Evolutionary conservation across 2,113 vertebrate genomes (phyloP), one percentile per base, ranked within the genome.

Genomic region (Rhinoderma darwinii): DNA sequence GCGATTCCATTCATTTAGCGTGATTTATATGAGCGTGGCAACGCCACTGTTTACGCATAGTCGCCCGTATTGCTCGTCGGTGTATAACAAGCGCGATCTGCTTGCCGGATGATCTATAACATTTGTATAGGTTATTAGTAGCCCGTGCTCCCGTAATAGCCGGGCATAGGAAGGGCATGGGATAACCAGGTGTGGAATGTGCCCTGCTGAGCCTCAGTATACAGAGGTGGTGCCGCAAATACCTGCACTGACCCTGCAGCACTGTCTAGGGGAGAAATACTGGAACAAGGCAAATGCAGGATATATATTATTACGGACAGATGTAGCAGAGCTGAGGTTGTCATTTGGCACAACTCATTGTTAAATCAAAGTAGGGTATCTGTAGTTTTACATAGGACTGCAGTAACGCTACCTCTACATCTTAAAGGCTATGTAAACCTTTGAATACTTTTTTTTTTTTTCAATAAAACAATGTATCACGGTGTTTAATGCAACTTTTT

Each of bases 11-110:
- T 90, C 88, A 88, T 86, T 73, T 76, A 2, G 73, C 44, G 77
- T 82, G 88, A 39, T 90, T 88, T 85, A 85, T 89, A 90, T 79
- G 70, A 89, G 56, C 61, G 88, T 51, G 41, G 88, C 77, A 76
- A 77, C 1, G 0, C 27, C 0, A 80, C 44, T 5, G 41, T 86
- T 88, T 88, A 89, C 88, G 83, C 87, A 87, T 88, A 72, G 41
- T 22, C 82, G 82, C 47, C 4, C 44, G 3, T 1, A 20, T 68
- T 89, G 68, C 83, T 66, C 84, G 76, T 44, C 17, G 17, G 73
- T 86, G 89, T 39, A 50, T 76, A 84, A 15, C 3, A 1, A 47
- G 43, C 11, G 50, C 1, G 63, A 43, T 83, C 51, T 82, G 56
- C 86, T 84, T 82, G 82, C 81, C 89, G n/a, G 80, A 84, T 78